Percentiles rank a stretch among this genome's conserved stretches.
Evolutionary conservation across 2,888 invertebrate genomes (phyloP).

Genomic region (Abscondita cerata): DNA sequence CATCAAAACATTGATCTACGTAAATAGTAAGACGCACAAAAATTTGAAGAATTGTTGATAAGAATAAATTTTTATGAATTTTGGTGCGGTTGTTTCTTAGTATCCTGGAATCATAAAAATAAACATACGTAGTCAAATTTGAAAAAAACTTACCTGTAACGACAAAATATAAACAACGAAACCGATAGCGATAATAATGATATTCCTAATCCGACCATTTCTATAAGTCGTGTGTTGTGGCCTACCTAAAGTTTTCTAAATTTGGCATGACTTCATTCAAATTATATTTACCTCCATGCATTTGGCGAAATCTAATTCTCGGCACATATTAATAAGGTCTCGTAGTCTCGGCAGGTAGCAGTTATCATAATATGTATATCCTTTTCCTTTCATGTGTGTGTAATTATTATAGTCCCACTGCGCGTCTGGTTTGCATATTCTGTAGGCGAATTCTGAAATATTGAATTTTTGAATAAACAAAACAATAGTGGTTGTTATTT

Average conservation of each 20-base stretch:
- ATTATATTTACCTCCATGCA: slow-evolving; percentile 45
- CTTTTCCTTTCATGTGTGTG: slow-evolving; percentile 59
- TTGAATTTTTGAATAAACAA: background rate
- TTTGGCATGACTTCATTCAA: background rate
- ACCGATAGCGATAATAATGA: slow-evolving; percentile 78
- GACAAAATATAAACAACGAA: slow-evolving; percentile 81
- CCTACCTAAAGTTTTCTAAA: slow-evolving; percentile 76
- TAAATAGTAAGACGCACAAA: slow-evolving; percentile 75
- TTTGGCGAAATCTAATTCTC: slow-evolving; percentile 50
- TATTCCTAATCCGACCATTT: slow-evolving; percentile 80
- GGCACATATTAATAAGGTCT: slow-evolving; percentile 67
- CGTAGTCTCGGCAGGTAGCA: slow-evolving; percentile 78
- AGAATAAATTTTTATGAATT: slow-evolving; percentile 85
- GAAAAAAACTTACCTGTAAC: slow-evolving; percentile 82
- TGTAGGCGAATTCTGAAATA: slow-evolving; percentile 43
- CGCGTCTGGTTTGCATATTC: slow-evolving; percentile 60
- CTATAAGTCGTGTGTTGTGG: slow-evolving; percentile 74
- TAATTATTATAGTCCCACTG: slow-evolving; percentile 68
- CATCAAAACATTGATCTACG: slow-evolving; percentile 69
- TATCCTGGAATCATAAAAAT: slow-evolving; percentile 69
- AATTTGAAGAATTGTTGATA: slow-evolving; percentile 81
- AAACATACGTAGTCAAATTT: no score
- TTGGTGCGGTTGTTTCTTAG: slow-evolving; percentile 82
- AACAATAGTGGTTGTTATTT: background rate
- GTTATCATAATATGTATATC: slow-evolving; percentile 85